Percentiles rank a stretch among this genome's conserved stretches.
These are phyloP conservation scores for Lymantria monacha DNA, from an alignment of 2,888 invertebrate genomes.

Conservation along the genomic window DNA sequence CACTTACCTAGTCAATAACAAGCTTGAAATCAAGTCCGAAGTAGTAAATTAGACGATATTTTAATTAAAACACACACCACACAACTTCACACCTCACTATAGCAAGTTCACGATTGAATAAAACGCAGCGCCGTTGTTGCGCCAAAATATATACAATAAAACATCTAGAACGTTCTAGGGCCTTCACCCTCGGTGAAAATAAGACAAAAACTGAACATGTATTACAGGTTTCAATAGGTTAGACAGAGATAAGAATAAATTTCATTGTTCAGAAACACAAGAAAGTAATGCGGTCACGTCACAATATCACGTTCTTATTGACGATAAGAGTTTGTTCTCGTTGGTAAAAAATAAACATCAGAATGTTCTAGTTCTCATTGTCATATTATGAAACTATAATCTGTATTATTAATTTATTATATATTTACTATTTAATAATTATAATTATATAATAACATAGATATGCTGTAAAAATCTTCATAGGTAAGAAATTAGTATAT, in stretches of 20 bases:
- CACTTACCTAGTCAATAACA: conserved; percentile 51
- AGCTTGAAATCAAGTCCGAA: conserved; percentile 44
- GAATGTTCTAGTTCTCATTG: neutral
- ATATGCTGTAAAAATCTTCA: no score
- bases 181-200: conserved; percentile 61
- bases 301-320: conserved; percentile 28
- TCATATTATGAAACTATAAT: no score
- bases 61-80: conserved; percentile 61
- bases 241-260: conserved; percentile 74
- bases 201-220: conserved; percentile 49
- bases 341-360: conserved; percentile 2
- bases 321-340: conserved; percentile 33
- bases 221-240: conserved; percentile 7
- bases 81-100: conserved; percentile 62
- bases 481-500: neutral
- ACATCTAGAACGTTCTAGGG: conserved; percentile 87
- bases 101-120: conserved; percentile 75
- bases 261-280: conserved; percentile 49
- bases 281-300: conserved; percentile 41
- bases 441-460: no score
- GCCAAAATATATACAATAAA: conserved; percentile 85
- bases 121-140: conserved; percentile 79
- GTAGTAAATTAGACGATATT: conserved; percentile 41
- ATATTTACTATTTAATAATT: no score
- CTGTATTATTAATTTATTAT: no score